Evolutionary conservation across 2,888 invertebrate genomes (phyloP).

Genomic region (Macrosoma leucophasiata): DNA sequence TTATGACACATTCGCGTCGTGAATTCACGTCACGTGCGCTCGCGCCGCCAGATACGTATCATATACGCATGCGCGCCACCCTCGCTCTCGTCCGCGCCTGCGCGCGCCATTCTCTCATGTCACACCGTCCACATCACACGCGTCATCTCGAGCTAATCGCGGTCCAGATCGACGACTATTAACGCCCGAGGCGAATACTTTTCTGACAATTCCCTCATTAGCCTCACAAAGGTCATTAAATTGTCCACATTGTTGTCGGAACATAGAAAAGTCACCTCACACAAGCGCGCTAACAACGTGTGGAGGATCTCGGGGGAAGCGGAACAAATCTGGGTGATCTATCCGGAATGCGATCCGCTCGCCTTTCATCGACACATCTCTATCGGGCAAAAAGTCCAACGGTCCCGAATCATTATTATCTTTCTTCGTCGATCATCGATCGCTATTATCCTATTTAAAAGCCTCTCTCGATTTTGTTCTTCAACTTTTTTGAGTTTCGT

Average conservation of each 20-base stretch:
- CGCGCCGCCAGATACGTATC: slow-evolving; percentile 61
- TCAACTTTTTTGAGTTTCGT: slow-evolving; percentile 54
- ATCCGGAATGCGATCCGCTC: slow-evolving; percentile 57
- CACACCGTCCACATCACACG: slow-evolving; percentile 34
- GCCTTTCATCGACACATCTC: slow-evolving; percentile 54
- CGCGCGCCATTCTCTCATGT: slow-evolving; percentile 59
- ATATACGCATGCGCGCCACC: slow-evolving; percentile 37
- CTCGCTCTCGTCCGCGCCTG: slow-evolving; percentile 35
- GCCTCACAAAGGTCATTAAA: slow-evolving; percentile 64
- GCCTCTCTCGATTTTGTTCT: slow-evolving; percentile 74
- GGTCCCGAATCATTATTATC: slow-evolving; percentile 70
- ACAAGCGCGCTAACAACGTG: slow-evolving; percentile 70
- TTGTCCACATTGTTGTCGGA: slow-evolving; percentile 41
- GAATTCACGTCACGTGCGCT: slow-evolving; percentile 68
- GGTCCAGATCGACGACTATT: slow-evolving; percentile 46
- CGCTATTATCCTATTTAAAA: slow-evolving; percentile 75
- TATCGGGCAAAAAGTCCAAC: slow-evolving; percentile 54
- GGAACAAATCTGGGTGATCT: slow-evolving; percentile 64
- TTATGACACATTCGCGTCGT: slow-evolving; percentile 58
- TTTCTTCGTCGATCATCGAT: slow-evolving; percentile 72
- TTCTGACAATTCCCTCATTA: slow-evolving; percentile 69
- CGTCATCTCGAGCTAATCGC: slow-evolving; percentile 47
- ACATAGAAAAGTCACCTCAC: slow-evolving; percentile 58
- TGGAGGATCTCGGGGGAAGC: slow-evolving; percentile 70
- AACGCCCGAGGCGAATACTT: slow-evolving; percentile 46